phyloP scores from a whole-genome alignment of 2,113 vertebrate genomes.

The Paramormyrops kingsleyae region DNA sequence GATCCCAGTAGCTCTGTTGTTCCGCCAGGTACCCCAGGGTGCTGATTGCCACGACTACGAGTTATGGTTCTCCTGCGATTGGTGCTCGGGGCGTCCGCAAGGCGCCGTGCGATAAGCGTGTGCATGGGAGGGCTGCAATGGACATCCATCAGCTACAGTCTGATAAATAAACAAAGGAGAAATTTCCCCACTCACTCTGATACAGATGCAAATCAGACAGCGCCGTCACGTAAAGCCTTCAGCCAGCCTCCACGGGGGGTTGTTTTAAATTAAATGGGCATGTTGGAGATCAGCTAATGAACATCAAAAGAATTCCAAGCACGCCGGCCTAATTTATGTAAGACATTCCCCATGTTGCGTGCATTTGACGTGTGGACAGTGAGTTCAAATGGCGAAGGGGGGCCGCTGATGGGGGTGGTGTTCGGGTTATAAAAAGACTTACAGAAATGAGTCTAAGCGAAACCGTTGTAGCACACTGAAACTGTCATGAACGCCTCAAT shows the following conservation, averaged over 20 bases:
- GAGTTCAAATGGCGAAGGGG: constrained; percentile 17
- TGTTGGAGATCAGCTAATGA: constrained; percentile 27
- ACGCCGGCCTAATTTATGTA: constrained; percentile 22
- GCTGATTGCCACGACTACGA: neutral
- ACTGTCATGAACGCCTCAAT: neutral
- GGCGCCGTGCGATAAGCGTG: neutral
- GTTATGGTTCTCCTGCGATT: neutral
- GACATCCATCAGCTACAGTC: neutral
- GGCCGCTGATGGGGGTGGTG: neutral
- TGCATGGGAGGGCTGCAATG: neutral
- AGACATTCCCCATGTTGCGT: constrained; percentile 23
- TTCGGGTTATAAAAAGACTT: constrained; percentile 13
- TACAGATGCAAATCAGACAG: constrained; percentile 2
- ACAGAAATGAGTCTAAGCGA: neutral
- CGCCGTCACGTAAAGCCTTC: constrained; percentile 14
- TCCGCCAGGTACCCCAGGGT: neutral
- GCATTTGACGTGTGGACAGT: constrained; percentile 5
- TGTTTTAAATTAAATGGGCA: constrained; percentile 32
- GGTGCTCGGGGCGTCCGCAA: neutral
- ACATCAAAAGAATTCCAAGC: constrained; percentile 25
- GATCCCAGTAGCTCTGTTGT: neutral
- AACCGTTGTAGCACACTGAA: neutral
- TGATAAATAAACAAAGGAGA: neutral
- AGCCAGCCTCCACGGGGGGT: neutral
- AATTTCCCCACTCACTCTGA: neutral